These are phyloP conservation scores for Drosophila stalkeri DNA, from an alignment of 2,888 invertebrate genomes.

Conservation along the genomic window DNA sequence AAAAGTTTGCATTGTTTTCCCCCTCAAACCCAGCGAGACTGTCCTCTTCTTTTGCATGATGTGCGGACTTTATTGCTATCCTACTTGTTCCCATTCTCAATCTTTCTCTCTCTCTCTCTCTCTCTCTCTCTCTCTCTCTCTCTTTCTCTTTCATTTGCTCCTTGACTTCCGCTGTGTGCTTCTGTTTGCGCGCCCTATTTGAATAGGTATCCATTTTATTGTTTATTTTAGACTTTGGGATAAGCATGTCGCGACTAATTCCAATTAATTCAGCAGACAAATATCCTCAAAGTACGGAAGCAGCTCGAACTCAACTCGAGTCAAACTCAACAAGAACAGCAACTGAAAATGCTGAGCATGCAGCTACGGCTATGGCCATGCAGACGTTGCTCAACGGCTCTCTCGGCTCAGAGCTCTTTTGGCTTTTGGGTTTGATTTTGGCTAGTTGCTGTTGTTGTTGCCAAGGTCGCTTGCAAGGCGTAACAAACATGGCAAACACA, in stretches of 20 bases:
- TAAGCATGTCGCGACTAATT: constrained; percentile 82
- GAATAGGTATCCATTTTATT: constrained; percentile 81
- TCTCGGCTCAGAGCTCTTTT: constrained; percentile 37
- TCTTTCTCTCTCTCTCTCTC: too few species aligned
- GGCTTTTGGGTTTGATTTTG: constrained; percentile 62
- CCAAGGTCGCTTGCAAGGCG: constrained; percentile 68
- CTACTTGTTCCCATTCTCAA: neutral
- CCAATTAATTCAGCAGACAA: constrained; percentile 82
- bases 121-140: neutral
- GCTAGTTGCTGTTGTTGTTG: constrained; percentile 71
- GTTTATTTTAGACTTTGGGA: constrained; percentile 81
- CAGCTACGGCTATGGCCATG: constrained; percentile 30
- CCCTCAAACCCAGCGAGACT: constrained; percentile 17
- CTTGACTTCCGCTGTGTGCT: constrained; percentile 35
- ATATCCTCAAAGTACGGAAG: constrained; percentile 76
- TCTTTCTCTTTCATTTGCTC: constrained; percentile 4
- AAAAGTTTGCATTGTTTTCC: constrained; percentile 78
- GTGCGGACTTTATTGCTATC: constrained; percentile 52
- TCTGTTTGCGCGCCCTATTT: constrained; percentile 68
- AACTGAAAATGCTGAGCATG: constrained; percentile 69
- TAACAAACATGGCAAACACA: constrained; percentile 56
- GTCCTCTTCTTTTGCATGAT: constrained; percentile 56
- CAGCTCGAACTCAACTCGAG: constrained; percentile 41
- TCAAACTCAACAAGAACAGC: constrained; percentile 35
- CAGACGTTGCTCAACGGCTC: neutral